Base-by-base conservation (phyloP, 2,888 invertebrate species). In the Allacma fusca region DNA sequence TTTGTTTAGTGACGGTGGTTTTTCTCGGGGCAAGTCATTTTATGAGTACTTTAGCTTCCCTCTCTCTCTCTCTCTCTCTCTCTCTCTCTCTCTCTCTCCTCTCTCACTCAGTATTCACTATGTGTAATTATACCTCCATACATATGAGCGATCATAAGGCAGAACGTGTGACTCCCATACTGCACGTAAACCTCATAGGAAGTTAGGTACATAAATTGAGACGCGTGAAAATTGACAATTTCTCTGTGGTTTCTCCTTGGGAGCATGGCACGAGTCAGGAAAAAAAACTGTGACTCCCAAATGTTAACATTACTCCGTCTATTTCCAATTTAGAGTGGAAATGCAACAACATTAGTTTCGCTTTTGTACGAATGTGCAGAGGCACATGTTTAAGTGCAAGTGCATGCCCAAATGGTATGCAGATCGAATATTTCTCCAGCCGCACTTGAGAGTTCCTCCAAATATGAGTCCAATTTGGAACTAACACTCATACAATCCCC, bases 141-240 rank as follows among this genome's bases (percentile, higher is more conserved):
- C n/a, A n/a, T n/a, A n/a, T n/a, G n/a, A n/a, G n/a, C n/a, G 34
- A 34, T 9, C 34, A 7, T 34, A 4, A 34, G 9, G 34, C 34
- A 34, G 5, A 4, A 34, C 34, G 34, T 34, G 34, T 34, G n/a
- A n/a, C n/a, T n/a, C n/a, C 34, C 34, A 34, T 7, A 9, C n/a
- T n/a, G 4, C 34, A 34, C 9, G 34, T 34, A 4, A 34, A 34
- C 34, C 34, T 34, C 9, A 34, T 4, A 9, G 9, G 9, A 34
- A 59, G 57, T n/a, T 24, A 21, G 59, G 21, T 40, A 9, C 21
- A 65, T 21, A 24, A 65, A 28, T 16, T 21, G 29, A 65, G 29
- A 28, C 65, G 19, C 24, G 19, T 26, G 65, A 29, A 65, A 65
- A 64, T 64, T 65, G 65, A 26, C 65, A 65, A 65, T 65, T 65